Evolutionary conservation across 2,888 invertebrate species (phyloP), one percentile per base, ranked within the genome.

Genomic region (Idaea aversata): DNA sequence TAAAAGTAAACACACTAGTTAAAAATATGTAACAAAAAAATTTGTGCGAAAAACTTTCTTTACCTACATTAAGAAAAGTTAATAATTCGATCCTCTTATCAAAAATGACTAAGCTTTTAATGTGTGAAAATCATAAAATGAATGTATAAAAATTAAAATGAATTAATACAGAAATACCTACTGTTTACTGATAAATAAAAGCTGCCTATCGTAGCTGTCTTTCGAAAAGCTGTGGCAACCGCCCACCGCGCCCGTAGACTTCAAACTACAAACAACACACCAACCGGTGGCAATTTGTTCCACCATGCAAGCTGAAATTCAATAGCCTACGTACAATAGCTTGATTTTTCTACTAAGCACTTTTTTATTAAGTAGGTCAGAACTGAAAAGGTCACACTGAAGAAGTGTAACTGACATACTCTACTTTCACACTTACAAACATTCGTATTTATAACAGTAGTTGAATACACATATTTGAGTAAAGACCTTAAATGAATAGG

Each of bases 171-270:
- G 47, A 7, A 47, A 47, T 47, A 47, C 47, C 47, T 47, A 47
- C 13, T 6, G 10, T 47, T 47, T 47, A 47, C 10, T 47, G 47
- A 13, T 10, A 47, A 36, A 10, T 36, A 36, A 7, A 36, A 1
- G 47, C 47, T 47, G 47, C 47, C 10, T 47, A 47, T 47, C 47
- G 47, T 6, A 47, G 47, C 4, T 47, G 10, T 10, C 6, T 5
- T 10, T 4, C 47, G 13, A 47, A 13, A 13, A 4, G 7, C 47
- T 47, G 68, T 70, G 74, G 73, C 75, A 76, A 66, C 76, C 75
- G 73, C 72, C 76, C 81, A 80, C 74, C 75, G 73, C 83, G 79
- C 68, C 81, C 80, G 77, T 75, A 80, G 82, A 83, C 79, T 81
- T 79, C 78, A 79, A 81, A 84, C 86, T 86, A 84, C 83, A 75